phyloP scores from a whole-genome alignment of 2,888 invertebrate species.

The Nomada ferruginata region DNA sequence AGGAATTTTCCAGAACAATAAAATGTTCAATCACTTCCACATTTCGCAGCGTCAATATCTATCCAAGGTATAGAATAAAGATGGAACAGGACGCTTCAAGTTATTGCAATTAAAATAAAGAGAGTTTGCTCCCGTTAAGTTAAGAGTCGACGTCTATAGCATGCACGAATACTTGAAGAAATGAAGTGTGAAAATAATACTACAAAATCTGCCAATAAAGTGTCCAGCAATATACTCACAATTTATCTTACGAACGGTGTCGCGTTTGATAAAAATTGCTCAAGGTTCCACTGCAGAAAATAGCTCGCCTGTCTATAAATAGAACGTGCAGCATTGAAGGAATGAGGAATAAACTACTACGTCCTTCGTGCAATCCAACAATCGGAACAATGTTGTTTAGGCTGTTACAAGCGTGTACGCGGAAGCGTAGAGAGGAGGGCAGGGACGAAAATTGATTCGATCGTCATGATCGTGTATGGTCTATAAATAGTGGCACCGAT shows the following conservation, averaged over 20 bases:
- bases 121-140: neutral
- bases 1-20: no score
- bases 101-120: neutral
- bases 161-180: no score
- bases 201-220: no score
- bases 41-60: no score
- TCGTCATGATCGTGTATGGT: conserved; percentile 74
- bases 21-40: no score
- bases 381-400: conserved; percentile 67
- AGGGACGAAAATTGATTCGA: conserved; percentile 80
- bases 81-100: neutral
- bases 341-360: conserved; percentile 15
- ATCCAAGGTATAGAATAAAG: neutral
- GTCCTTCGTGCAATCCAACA: conserved; percentile 74
- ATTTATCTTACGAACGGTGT: neutral
- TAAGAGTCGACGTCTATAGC: neutral
- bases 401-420: conserved; percentile 29
- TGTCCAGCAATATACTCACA: no score
- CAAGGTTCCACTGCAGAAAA: neutral
- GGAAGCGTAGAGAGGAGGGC: conserved; percentile 55
- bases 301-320: neutral
- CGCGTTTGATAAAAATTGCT: neutral
- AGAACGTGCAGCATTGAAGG: conserved; percentile 8
- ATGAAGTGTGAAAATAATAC: no score
- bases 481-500: conserved; percentile 83